Evolutionary conservation across 2,888 invertebrate species (phyloP), one percentile per base, ranked within the genome.

Genomic region (Aethes cnicana): DNA sequence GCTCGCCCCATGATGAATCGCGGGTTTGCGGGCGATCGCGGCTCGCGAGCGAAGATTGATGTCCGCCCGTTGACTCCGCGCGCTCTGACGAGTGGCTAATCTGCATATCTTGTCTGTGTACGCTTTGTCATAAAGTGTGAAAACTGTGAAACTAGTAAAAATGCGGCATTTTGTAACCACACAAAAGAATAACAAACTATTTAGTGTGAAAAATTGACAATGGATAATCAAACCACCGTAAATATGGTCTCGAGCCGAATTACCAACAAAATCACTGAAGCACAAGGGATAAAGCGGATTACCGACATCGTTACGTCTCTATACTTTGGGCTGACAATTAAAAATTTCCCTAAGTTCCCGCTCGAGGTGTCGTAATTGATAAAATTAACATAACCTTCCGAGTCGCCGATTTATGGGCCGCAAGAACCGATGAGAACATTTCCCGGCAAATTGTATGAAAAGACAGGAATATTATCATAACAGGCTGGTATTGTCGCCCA

Each of bases 391-490:
- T 47, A 53, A 47, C 47, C 41, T 47, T 41, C 46, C 39, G 35
- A 39, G 52, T 33, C 28, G 18, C 41, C 43, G 12, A 50, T 43
- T 69, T 68, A 64, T 63, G 68, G 67, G 68, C 65, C 68, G 60
- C 43, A 67, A 66, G 54, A 42, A 58, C 57, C 62, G 63, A 65
- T 67, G 69, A 58, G 67, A 68, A 66, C 64, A 58, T 66, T 72
- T 69, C 65, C 66, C 65, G 68, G 73, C 81, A 72, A 80, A 82
- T 82, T 81, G 74, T 77, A 78, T 68, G 72, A 75, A 78, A 75
- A 69, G 68, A 65, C 70, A 64, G 57, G 69, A 80, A 81, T 81
- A 88, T 88, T 88, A 88, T 86, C 86, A 88, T 88, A 88, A 87
- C 87, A 82, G 86, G 83, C 54, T 56, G 58, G 69, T 62, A 73